Evolutionary conservation across 2,888 invertebrate genomes (phyloP).

Genomic region (Shargacucullia verbasci): DNA sequence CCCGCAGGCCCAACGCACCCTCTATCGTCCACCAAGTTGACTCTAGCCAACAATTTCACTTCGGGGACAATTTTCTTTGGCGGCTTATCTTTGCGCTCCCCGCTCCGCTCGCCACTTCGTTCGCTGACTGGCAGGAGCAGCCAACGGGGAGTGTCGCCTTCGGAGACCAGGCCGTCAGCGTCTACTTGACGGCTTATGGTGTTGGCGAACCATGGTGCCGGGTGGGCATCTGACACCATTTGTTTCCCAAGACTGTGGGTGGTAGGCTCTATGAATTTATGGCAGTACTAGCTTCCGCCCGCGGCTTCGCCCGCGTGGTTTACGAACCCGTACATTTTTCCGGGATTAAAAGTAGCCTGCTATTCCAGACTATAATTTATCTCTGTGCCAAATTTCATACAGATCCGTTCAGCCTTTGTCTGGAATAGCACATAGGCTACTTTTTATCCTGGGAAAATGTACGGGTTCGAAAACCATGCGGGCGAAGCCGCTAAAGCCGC

Average conservation of each 20-base stretch:
- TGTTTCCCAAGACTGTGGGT: constrained; percentile 78
- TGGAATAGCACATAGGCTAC: no score
- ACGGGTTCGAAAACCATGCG: no score
- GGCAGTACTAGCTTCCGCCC: no score
- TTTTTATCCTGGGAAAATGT: no score
- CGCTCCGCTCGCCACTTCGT: constrained; percentile 50
- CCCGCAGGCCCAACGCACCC: constrained; percentile 79
- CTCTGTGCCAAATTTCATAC: no score
- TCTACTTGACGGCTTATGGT: constrained; percentile 66
- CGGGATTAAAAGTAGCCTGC: no score
- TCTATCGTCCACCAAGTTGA: constrained; percentile 77
- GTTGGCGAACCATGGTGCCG: constrained; percentile 79
- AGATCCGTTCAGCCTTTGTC: no score
- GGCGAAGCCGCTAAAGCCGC: no score
- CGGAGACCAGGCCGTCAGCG: constrained; percentile 67
- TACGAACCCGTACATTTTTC: no score
- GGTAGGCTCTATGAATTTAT: not conserved
- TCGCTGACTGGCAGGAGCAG: constrained; percentile 70
- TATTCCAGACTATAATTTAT: no score
- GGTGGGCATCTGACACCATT: constrained; percentile 79
- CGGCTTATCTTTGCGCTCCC: constrained; percentile 54
- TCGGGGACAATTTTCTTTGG: constrained; percentile 61
- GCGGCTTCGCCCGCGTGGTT: no score
- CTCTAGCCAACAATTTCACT: constrained; percentile 76
- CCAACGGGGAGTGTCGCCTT: constrained; percentile 68